Evolutionary conservation across 2,113 vertebrate genomes (phyloP).

Genomic region (Clarias gariepinus): DNA sequence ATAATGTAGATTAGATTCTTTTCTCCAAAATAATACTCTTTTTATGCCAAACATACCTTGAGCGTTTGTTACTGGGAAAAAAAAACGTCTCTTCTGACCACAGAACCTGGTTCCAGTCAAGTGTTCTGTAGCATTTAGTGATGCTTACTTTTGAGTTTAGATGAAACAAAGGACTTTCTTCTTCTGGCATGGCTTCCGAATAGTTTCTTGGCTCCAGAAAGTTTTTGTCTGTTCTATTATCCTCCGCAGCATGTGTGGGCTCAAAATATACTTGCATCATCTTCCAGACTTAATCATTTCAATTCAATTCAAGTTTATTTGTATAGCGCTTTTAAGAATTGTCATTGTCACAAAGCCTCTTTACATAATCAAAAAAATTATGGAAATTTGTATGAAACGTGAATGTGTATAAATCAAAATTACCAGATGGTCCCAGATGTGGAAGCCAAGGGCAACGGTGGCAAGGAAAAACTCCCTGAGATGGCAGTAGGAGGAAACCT

Average conservation of each 20-base stretch:
- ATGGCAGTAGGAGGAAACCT: too few relatives aligned
- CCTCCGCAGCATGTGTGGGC: background rate
- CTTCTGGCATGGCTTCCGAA: background rate
- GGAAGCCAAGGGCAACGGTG: too few relatives aligned
- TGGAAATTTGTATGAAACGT: too few relatives aligned
- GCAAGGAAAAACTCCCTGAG: too few relatives aligned
- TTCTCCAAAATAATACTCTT: background rate
- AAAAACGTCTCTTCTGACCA: background rate
- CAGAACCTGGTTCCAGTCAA: conserved; percentile 1
- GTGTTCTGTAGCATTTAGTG: background rate
- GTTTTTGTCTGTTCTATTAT: background rate
- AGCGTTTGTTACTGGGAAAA: background rate
- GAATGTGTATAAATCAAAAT: too few relatives aligned
- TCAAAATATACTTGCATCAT: background rate
- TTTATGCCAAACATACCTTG: background rate
- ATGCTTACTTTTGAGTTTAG: background rate
- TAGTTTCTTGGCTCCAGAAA: background rate
- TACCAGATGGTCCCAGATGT: too few relatives aligned
- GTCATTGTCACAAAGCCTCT: too few relatives aligned
- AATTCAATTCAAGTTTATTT: too few relatives aligned
- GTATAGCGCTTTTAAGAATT: too few relatives aligned
- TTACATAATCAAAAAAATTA: too few relatives aligned
- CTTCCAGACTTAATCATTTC: background rate
- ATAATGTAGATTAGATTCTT: background rate
- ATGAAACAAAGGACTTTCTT: background rate